Evolutionary conservation across 1,140 invertebrate genomes (phyloP).

Genomic region (Chymomyza costata): DNA sequence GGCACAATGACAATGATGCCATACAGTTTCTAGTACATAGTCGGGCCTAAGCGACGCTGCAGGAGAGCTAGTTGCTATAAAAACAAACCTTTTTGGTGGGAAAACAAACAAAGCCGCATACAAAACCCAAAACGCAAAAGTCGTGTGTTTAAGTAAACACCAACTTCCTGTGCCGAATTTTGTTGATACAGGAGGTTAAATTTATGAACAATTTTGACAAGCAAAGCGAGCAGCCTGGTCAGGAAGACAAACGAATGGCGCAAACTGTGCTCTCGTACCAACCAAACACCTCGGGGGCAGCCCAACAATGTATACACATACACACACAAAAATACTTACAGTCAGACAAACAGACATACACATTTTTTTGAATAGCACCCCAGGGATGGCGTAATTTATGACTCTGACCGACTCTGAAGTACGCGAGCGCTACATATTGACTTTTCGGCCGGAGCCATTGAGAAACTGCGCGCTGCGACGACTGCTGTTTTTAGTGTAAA

Average conservation of each 20-base stretch:
- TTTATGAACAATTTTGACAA: constrained; percentile 70
- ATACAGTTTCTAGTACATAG: no score
- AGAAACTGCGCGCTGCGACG: constrained; percentile 27
- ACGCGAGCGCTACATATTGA: constrained; percentile 43
- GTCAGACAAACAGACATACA: constrained; percentile 4
- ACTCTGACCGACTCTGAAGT: constrained; percentile 54
- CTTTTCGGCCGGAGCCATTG: constrained; percentile 39
- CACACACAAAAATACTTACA: constrained; percentile 10
- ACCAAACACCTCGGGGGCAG: constrained; percentile 50
- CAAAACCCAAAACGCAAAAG: neutral
- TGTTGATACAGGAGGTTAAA: constrained; percentile 30
- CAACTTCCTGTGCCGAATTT: constrained; percentile 63
- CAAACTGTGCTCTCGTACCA: constrained; percentile 21
- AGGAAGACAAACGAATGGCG: no score
- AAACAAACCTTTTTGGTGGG: constrained; percentile 34
- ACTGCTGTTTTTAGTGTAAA: constrained; percentile 10
- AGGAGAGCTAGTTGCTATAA: neutral
- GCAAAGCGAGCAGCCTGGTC: constrained; percentile 10
- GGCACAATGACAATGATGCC: no score
- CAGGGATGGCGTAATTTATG: constrained; percentile 68
- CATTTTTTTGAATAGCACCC: constrained; percentile 64
- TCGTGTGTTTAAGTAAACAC: constrained; percentile 55
- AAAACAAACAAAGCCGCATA: constrained; percentile 21
- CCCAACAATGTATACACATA: constrained; percentile 24
- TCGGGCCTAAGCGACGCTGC: constrained; percentile 23